These are phyloP conservation scores for Tinamus major DNA, from an alignment of 2,797 vertebrate genomes.

Conservation along the genomic window DNA sequence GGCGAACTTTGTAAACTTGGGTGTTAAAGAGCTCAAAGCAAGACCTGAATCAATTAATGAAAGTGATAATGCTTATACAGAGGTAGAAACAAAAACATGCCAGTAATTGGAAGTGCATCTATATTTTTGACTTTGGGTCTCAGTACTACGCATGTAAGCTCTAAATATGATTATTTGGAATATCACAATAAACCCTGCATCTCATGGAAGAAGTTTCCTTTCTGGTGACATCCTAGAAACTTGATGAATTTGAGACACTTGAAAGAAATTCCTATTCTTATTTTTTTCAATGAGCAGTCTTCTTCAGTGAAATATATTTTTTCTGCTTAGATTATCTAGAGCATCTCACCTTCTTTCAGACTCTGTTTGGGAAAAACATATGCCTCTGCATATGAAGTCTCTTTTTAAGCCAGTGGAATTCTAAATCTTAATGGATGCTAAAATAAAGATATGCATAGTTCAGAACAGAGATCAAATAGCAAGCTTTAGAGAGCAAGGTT, in stretches of 20 bases:
- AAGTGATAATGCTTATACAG: neutral
- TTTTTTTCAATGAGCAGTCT: neutral
- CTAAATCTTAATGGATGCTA: neutral
- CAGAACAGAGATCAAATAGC: neutral
- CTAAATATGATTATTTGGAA: neutral
- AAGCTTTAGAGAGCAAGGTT: neutral
- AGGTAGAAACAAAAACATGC: neutral
- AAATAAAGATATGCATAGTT: neutral
- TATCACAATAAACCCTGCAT: neutral
- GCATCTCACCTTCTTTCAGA: neutral
- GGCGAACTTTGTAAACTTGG: neutral
- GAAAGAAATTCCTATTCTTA: neutral
- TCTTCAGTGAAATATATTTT: neutral
- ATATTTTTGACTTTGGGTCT: neutral
- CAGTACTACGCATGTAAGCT: neutral
- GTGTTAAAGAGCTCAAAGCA: neutral
- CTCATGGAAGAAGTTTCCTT: neutral
- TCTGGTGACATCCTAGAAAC: neutral
- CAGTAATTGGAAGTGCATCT: neutral
- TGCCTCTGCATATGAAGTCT: neutral
- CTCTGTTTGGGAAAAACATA: neutral
- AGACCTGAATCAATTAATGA: neutral
- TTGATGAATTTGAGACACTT: neutral
- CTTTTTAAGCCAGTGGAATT: neutral
- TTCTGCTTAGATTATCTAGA: neutral